Conservation (phyloP, 2,888 invertebrate species). For the Dysmachus trigonus region DNA sequence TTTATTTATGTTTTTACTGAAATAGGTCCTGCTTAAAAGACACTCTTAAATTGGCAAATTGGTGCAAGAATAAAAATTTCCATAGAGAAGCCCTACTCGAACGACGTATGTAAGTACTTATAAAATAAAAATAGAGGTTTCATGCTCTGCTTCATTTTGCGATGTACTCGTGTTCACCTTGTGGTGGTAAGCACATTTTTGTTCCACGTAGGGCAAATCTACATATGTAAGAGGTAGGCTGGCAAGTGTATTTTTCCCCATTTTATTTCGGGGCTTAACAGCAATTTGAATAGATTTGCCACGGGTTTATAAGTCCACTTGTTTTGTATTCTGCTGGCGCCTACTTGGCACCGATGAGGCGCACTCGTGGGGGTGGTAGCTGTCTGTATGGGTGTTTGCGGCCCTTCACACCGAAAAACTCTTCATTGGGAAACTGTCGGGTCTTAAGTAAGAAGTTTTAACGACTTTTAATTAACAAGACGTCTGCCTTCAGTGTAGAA, state of each 20-base stretch:
- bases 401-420: background rate
- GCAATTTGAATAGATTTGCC: background rate
- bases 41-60: background rate
- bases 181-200: background rate
- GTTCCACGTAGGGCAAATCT: background rate
- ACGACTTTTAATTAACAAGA: background rate
- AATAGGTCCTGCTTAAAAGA: too few relatives aligned
- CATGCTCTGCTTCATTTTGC: background rate
- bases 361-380: background rate
- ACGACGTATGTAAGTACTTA: background rate
- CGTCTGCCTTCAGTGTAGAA: background rate
- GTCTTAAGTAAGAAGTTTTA: background rate
- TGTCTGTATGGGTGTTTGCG: background rate
- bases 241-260: background rate
- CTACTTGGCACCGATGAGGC: background rate
- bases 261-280: background rate
- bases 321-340: background rate
- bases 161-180: slow-evolving; percentile 12
- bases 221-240: background rate
- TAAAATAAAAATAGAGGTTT: background rate
- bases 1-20: too few relatives aligned
- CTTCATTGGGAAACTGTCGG: background rate
- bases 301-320: background rate
- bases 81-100: background rate
- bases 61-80: background rate